These are phyloP conservation scores for Neofelis nebulosa DNA, from an alignment of 2,113 vertebrate species.

Conservation along the genomic window DNA sequence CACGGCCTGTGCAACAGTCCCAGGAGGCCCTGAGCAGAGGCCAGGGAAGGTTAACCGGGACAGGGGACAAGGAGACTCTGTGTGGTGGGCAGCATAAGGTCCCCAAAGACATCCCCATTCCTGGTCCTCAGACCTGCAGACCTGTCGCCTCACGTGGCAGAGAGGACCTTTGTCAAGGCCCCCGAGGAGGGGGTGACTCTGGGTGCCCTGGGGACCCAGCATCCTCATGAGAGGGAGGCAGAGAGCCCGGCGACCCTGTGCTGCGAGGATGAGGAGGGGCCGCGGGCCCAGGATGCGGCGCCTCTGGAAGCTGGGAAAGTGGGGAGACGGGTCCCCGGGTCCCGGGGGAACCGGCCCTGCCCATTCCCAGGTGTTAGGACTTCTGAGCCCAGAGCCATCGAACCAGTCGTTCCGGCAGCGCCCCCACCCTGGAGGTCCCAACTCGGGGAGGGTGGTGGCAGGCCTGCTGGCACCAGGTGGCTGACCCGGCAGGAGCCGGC, in stretches of 20 bases:
- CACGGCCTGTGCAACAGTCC: not conserved
- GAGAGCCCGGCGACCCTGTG: no score
- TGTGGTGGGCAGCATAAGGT: not conserved
- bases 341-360: not conserved
- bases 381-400: not conserved
- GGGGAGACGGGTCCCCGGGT: rapidly evolving
- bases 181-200: not conserved
- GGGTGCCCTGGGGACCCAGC: rapidly evolving
- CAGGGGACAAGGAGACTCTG: not conserved
- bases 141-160: rapidly evolving
- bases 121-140: not conserved
- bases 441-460: not conserved
- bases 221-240: not conserved
- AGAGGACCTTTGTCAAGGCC: not conserved
- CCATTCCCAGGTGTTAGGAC: rapidly evolving
- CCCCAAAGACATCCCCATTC: not conserved
- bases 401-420: no score
- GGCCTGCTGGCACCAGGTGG: rapidly evolving
- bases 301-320: not conserved
- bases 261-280: not conserved
- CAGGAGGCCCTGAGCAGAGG: not conserved
- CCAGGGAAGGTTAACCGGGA: not conserved
- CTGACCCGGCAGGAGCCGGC: no score
- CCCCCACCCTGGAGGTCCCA: not conserved
- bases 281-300: rapidly evolving